Base-by-base conservation (phyloP, 1,140 invertebrate genomes). In the Micrasema minimum region DNA sequence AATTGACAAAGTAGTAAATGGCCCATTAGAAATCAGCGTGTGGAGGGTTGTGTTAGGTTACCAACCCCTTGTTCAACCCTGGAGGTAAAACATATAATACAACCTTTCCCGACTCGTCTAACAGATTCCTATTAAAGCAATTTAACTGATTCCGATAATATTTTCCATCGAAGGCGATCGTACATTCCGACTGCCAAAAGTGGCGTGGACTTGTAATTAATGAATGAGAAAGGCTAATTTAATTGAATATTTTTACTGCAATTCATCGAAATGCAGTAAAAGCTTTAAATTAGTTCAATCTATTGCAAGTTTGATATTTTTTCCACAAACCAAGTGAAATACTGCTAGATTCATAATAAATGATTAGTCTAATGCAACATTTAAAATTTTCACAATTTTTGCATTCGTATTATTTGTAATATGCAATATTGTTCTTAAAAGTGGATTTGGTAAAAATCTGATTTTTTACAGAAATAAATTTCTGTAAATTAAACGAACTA, bases 1-100 rank as follows among this genome's bases (percentile, higher is more conserved):
- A 75, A 75, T 75, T 70, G 73, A 75, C 73, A 75, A 71, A 75
- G 73, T 75, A 75, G 69, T 64, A 67, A 69, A 71, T 75, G 69
- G 69, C 22, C 69, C 69, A 62, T 71, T 72, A 69, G 67, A 70
- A 70, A 66, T 70, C 67, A 45, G 66, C 26, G 66, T 37, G 43
- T 18, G 62, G 35, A 43, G 53, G 70, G 37, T n/a, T 20, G 45
- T 26, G 55, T 26, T 43, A 16, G 55, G 55, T 38, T 59, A 64
- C 59, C 43, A 64, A 64, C 59, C 59, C 59, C 59, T 64, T 64
- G 59, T 64, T 64, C 43, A 31, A 53, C 59, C 43, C 22, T 16
- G 20, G 22, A 64, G 26, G 43, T 46, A 26, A 31, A 57, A 23
- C 48, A 31, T 31, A 31, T 23, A 51, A 2, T 22, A 9, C 11